Conservation (phyloP, 2,797 vertebrate genomes). For the Scolopax rusticola region DNA sequence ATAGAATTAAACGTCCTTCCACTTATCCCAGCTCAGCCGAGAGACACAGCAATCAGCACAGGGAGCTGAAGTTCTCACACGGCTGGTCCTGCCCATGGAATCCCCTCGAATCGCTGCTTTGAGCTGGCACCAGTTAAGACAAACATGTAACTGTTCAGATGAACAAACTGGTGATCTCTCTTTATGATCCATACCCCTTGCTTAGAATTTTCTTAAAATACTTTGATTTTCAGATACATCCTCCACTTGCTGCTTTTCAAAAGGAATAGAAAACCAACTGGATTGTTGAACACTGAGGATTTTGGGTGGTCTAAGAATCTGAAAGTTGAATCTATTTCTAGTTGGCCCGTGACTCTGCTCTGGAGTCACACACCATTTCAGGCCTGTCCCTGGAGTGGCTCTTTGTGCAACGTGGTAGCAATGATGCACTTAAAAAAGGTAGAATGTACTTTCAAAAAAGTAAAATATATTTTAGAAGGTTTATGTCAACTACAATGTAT, state of each 20-base stretch:
- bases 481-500: not conserved
- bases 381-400: not conserved
- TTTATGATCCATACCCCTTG: not conserved
- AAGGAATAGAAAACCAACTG: not conserved
- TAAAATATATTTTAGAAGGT: not conserved
- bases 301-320: not conserved
- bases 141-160: not conserved
- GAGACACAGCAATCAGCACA: not conserved
- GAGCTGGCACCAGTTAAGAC: accelerated
- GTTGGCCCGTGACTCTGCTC: not conserved
- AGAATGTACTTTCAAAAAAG: not conserved
- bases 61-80: not conserved
- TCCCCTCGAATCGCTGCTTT: not conserved
- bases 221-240: not conserved
- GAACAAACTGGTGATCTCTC: not conserved
- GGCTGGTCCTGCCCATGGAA: not conserved
- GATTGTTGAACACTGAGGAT: not conserved
- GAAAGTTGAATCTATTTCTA: too few species aligned
- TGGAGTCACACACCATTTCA: not conserved
- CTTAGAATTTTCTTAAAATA: not conserved
- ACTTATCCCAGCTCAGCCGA: not conserved
- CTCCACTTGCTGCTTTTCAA: not conserved
- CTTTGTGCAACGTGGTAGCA: not conserved
- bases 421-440: not conserved
- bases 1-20: not conserved